Evolutionary conservation across 2,797 vertebrate genomes (phyloP).

Genomic region (Liparis tanakae): DNA sequence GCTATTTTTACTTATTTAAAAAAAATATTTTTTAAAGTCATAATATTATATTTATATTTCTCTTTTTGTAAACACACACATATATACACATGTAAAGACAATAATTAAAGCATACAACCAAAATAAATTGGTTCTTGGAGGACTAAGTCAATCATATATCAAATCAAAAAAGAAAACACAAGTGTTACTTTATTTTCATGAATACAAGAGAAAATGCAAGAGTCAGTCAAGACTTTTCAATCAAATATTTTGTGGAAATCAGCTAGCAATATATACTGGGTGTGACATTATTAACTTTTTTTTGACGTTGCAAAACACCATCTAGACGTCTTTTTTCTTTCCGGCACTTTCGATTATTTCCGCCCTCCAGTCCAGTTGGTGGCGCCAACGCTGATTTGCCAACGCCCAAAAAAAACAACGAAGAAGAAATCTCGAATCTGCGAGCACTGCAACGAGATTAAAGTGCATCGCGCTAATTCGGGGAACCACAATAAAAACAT

Average conservation of each 20-base stretch:
- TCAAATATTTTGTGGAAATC: neutral
- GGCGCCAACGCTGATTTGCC: neutral
- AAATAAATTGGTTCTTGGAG: no score
- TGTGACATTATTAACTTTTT: neutral
- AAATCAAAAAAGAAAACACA: no score
- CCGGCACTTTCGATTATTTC: neutral
- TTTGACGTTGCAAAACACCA: no score
- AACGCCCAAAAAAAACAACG: neutral
- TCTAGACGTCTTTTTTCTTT: neutral
- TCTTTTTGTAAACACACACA: no score
- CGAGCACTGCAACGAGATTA: neutral
- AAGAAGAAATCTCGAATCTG: neutral
- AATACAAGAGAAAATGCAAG: neutral
- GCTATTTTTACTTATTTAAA: no score
- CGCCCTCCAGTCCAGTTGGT: neutral
- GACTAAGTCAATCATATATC: no score
- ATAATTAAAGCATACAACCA: no score
- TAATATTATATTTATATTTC: no score
- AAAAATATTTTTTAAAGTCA: no score
- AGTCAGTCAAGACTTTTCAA: neutral
- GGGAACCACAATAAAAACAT: fast-evolving
- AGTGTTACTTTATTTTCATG: neutral
- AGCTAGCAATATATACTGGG: neutral
- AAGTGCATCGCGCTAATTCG: neutral
- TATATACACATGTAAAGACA: no score